Evolutionary conservation across 2,113 vertebrate genomes (phyloP).

Genomic region (Dasyurus viverrinus): DNA sequence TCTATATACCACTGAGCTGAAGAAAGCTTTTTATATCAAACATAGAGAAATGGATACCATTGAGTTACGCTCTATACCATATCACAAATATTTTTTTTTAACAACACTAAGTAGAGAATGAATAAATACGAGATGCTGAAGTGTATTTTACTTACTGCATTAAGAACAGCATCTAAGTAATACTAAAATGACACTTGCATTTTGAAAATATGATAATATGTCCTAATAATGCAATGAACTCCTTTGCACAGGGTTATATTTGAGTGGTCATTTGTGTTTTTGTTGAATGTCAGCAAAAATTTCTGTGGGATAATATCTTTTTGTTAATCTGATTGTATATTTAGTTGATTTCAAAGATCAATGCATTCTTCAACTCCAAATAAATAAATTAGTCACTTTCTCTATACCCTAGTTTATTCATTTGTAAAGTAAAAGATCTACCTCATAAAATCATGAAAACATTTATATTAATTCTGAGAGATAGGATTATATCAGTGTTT

Average conservation of each 20-base stretch:
- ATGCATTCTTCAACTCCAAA: slow-evolving; percentile 15
- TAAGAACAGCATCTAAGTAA: slow-evolving; percentile 62
- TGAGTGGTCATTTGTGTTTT: slow-evolving; percentile 33
- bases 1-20: slow-evolving; percentile 66
- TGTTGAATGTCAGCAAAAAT: slow-evolving; percentile 18
- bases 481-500: neutral
- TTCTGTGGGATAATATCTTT: neutral
- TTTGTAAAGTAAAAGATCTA: slow-evolving; percentile 45
- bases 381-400: slow-evolving; percentile 34
- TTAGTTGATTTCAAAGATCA: slow-evolving; percentile 1
- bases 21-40: slow-evolving; percentile 67
- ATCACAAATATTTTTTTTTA: slow-evolving; percentile 72
- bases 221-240: neutral
- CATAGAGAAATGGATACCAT: slow-evolving; percentile 58
- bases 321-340: slow-evolving; percentile 1
- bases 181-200: slow-evolving; percentile 51
- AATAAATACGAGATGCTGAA: slow-evolving; percentile 65
- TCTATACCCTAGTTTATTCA: slow-evolving; percentile 2
- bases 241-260: neutral
- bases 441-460: slow-evolving; percentile 16
- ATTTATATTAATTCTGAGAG: slow-evolving; percentile 3
- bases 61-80: slow-evolving; percentile 47
- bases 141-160: slow-evolving; percentile 46
- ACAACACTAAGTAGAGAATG: slow-evolving; percentile 59
- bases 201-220: slow-evolving; percentile 49